These are phyloP conservation scores for Zootermopsis nevadensis DNA, from an alignment of 2,888 invertebrate genomes.

Conservation along the genomic window DNA sequence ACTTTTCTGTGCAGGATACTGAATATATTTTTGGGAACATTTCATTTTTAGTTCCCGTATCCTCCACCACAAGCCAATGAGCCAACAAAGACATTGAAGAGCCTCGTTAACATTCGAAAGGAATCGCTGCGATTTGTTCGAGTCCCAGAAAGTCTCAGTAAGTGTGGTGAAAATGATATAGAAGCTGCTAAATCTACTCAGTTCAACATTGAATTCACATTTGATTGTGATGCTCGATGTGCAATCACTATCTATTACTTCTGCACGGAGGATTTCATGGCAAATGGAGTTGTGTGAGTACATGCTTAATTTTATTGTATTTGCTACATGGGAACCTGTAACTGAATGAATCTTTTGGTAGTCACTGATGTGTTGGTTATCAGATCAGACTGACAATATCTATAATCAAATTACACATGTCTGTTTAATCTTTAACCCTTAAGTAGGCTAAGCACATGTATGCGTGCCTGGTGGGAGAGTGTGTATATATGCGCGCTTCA, in stretches of 20 bases:
- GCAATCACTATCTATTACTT: slow-evolving; percentile 96
- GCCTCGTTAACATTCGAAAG: slow-evolving; percentile 95
- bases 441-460: no score
- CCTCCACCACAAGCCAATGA: slow-evolving; percentile 96
- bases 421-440: no score
- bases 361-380: no score
- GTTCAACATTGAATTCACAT: slow-evolving; percentile 96
- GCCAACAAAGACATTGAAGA: slow-evolving; percentile 96
- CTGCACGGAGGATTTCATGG: slow-evolving; percentile 91
- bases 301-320: slow-evolving; percentile 17
- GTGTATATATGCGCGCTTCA: no score
- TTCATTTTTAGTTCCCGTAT: slow-evolving; percentile 85
- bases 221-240: slow-evolving; percentile 95
- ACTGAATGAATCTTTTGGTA: no score
- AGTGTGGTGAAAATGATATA: slow-evolving; percentile 57
- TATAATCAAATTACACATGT: no score
- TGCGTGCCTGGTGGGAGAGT: no score
- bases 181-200: slow-evolving; percentile 58
- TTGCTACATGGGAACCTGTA: no score
- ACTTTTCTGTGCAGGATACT: no score
- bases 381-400: no score
- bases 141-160: slow-evolving; percentile 67
- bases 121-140: slow-evolving; percentile 94
- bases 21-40: no score
- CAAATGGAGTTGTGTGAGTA: slow-evolving; percentile 85